Evolutionary conservation across 1,140 invertebrate genomes (phyloP).

Genomic region (Belonocnema kinseyi): DNA sequence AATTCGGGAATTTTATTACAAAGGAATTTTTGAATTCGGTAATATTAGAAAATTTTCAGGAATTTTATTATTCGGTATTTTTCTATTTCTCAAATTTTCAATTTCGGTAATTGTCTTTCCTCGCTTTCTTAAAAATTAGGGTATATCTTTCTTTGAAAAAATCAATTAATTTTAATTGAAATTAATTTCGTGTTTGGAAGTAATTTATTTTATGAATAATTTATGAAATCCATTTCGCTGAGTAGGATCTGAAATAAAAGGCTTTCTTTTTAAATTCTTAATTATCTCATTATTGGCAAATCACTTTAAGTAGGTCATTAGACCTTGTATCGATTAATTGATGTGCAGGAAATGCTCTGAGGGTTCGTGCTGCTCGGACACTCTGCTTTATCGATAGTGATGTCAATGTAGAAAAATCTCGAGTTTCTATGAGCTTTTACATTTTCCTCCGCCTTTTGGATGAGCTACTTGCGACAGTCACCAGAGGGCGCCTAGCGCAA

Average conservation of each 20-base stretch:
- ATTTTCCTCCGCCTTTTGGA: background rate
- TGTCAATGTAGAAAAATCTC: conserved; percentile 12
- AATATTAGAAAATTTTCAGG: no score
- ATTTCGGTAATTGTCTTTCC: no score
- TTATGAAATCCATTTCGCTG: background rate
- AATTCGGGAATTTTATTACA: no score
- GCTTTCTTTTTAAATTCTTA: background rate
- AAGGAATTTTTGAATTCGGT: no score
- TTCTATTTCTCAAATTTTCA: no score
- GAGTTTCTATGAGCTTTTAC: background rate
- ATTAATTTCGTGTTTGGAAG: no score
- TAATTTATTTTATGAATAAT: no score
- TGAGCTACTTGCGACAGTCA: background rate
- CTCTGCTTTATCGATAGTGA: conserved; percentile 15
- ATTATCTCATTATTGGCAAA: background rate
- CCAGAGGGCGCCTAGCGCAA: background rate
- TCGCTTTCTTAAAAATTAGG: no score
- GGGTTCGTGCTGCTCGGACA: background rate
- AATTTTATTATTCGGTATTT: no score
- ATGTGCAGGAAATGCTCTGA: background rate
- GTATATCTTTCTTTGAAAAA: no score
- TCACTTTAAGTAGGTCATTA: background rate
- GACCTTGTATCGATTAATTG: background rate
- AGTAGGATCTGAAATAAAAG: background rate
- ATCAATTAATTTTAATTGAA: no score